Evolutionary conservation across 2,888 invertebrate genomes (phyloP).

Genomic region (Erebia epiphron): DNA sequence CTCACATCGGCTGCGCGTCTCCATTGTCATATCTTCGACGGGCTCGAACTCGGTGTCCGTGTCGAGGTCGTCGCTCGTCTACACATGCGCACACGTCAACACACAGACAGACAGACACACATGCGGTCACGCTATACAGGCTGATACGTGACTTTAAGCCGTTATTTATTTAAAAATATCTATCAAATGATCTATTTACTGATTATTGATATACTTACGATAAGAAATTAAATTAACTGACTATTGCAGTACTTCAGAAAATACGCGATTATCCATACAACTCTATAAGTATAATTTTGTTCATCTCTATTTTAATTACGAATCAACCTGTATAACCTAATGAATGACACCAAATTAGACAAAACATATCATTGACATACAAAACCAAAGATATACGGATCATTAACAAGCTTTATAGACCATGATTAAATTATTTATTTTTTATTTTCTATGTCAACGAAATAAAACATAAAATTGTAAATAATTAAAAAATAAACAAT

Average conservation of each 20-base stretch:
- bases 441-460: background rate
- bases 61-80: constrained; percentile 87
- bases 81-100: constrained; percentile 40
- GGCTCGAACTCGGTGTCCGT: constrained; percentile 88
- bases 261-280: background rate
- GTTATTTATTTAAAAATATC: no score
- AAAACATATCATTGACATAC: background rate
- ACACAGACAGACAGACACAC: constrained; percentile 31
- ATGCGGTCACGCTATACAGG: constrained; percentile 29
- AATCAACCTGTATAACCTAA: constrained; percentile 1
- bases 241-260: no score
- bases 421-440: background rate
- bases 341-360: constrained; percentile 16
- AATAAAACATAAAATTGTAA: background rate
- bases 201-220: no score
- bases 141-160: constrained; percentile 17
- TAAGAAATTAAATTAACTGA: no score
- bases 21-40: constrained; percentile 86
- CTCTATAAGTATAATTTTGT: background rate
- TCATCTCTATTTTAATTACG: background rate
- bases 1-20: constrained; percentile 86
- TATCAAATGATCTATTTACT: no score
- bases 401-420: no score
- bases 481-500: background rate
- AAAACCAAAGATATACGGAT: constrained; percentile 3